A percentile compares a stretch with the other conserved stretches of the same genome.
These are phyloP conservation scores for Chlorodrepanis virens DNA, from an alignment of 2,113 vertebrate species.

Conservation along the genomic window DNA sequence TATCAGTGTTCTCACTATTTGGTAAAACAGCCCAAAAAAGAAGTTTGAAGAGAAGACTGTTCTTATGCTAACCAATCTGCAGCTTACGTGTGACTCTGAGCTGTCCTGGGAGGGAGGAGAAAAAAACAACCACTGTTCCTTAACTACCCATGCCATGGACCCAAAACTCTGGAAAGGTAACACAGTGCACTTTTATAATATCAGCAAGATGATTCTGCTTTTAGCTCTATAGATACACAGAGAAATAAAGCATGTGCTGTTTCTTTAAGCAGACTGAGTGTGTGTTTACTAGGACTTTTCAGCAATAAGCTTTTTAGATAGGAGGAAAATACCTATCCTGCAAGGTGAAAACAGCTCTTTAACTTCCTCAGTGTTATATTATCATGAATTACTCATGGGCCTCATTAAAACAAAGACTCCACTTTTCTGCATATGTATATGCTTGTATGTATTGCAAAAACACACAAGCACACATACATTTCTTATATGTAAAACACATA, in stretches of 20 bases:
- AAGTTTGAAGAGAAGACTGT: not conserved
- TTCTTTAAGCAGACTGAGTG: not conserved
- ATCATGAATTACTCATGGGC: not conserved
- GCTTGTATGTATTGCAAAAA: not conserved
- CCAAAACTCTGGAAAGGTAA: not conserved
- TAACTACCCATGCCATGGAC: not conserved
- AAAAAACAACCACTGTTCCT: not conserved
- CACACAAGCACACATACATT: not conserved
- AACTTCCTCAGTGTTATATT: not conserved
- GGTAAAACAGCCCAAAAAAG: not conserved
- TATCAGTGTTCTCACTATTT: not conserved
- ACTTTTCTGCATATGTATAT: not conserved
- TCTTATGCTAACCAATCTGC: not conserved
- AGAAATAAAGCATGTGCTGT: not conserved
- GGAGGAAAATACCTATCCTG: not conserved
- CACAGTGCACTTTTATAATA: not conserved
- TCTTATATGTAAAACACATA: not conserved
- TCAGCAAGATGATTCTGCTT: not conserved
- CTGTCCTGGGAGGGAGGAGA: not conserved
- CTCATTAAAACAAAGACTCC: conserved; percentile 6
- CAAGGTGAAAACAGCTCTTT: not conserved
- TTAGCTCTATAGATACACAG: not conserved
- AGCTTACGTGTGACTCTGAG: not conserved
- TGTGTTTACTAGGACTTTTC: not conserved
- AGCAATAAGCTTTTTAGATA: not conserved